Percentiles rank a stretch among this genome's conserved stretches.
These are phyloP conservation scores for Zophobas atratus DNA, from an alignment of 1,140 invertebrate species.

Conservation along the genomic window DNA sequence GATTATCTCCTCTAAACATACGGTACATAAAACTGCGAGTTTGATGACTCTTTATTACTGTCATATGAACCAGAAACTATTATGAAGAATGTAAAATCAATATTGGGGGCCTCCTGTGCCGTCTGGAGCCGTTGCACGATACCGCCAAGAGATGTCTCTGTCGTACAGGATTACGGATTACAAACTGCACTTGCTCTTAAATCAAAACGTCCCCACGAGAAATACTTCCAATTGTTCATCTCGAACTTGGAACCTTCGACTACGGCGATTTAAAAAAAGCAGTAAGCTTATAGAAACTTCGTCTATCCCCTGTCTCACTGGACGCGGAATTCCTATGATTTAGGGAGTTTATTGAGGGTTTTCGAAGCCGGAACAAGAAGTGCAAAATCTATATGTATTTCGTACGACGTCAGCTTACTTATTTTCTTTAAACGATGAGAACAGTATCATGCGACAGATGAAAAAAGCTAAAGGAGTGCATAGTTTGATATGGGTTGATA, in stretches of 20 bases:
- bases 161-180: conserved; percentile 12
- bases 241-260: background rate
- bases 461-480: no score
- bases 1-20: conserved; percentile 37
- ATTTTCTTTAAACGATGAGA: no score
- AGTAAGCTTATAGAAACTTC: no score
- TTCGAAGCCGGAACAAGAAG: no score
- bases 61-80: conserved; percentile 43
- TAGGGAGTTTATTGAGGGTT: no score
- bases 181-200: background rate
- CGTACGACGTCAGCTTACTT: no score
- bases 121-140: conserved; percentile 1
- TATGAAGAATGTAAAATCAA: conserved; percentile 42
- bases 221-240: background rate
- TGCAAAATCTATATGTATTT: no score
- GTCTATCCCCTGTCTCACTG: no score
- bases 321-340: no score
- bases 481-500: no score
- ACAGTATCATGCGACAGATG: no score
- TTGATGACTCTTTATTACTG: conserved; percentile 41
- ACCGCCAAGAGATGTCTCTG: conserved; percentile 31
- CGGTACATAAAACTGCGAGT: conserved; percentile 35
- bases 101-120: background rate
- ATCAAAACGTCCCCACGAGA: conserved; percentile 4
- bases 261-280: no score